These are phyloP conservation scores for Thalassarche chlororhynchos DNA, from an alignment of 2,113 vertebrate genomes.

Conservation along the genomic window DNA sequence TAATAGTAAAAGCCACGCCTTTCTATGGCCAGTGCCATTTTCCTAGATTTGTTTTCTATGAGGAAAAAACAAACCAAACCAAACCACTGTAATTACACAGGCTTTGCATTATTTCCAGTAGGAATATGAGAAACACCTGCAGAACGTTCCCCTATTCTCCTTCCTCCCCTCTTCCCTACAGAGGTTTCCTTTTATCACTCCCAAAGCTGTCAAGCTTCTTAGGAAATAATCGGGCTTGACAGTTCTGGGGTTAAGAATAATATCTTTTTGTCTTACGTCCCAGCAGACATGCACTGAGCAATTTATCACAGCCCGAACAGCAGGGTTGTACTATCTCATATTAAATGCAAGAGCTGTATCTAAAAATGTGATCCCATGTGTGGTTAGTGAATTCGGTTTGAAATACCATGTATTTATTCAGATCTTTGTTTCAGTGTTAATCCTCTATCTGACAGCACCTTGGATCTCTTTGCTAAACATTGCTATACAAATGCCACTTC, in stretches of 20 bases:
- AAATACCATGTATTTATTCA: constrained; percentile 57
- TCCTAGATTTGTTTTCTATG: background rate
- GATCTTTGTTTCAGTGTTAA: constrained; percentile 51
- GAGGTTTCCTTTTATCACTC: background rate
- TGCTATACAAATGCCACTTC: constrained; percentile 45
- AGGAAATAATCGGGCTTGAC: constrained; percentile 35
- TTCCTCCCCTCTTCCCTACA: background rate
- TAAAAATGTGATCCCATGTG: background rate
- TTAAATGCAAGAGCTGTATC: constrained; percentile 48
- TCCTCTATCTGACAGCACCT: constrained; percentile 15
- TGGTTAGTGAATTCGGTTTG: constrained; percentile 20
- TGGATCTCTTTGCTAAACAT: constrained; percentile 31
- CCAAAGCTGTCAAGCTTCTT: constrained; percentile 11
- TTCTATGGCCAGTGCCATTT: background rate
- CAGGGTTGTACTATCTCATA: background rate
- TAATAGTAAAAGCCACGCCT: background rate
- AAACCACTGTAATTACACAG: background rate
- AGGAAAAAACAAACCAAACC: background rate
- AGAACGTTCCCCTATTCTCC: background rate
- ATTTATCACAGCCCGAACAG: constrained; percentile 58
- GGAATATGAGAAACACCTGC: background rate
- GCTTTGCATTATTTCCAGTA: background rate
- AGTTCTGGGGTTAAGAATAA: constrained; percentile 53
- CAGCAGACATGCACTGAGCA: constrained; percentile 15
- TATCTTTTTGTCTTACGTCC: background rate